A percentile compares a stretch with the other conserved stretches of the same genome.
Conservation (phyloP, 2,888 invertebrate genomes). For the Hypsopygia costalis region DNA sequence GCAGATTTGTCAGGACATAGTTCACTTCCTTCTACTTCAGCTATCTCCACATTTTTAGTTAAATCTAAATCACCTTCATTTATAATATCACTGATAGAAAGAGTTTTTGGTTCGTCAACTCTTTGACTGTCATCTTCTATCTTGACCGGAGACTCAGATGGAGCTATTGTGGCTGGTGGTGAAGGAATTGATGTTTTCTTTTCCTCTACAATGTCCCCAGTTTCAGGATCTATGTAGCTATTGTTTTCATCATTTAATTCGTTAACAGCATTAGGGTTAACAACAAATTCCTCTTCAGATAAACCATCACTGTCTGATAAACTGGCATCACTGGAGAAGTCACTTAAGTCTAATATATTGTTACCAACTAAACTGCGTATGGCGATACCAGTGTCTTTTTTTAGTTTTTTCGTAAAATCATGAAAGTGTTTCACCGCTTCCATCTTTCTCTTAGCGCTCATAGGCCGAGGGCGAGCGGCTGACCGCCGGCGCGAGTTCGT, state of each 20-base stretch:
- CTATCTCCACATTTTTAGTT: slow-evolving; percentile 71
- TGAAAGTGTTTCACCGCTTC: slow-evolving; percentile 76
- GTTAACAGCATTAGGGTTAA: slow-evolving; percentile 67
- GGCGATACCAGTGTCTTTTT: slow-evolving; percentile 73
- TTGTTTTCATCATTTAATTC: slow-evolving; percentile 71
- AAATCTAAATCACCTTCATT: slow-evolving; percentile 69
- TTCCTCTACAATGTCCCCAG: slow-evolving; percentile 66
- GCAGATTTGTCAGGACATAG: slow-evolving; percentile 63
- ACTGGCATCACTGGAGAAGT: slow-evolving; percentile 68
- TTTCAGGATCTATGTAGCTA: slow-evolving; percentile 75
- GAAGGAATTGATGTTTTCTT: slow-evolving; percentile 29
- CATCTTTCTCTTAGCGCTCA: slow-evolving; percentile 74
- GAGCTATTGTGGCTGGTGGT: slow-evolving; percentile 4
- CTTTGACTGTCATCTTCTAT: not conserved
- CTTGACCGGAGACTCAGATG: not conserved
- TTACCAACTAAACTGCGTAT: slow-evolving; percentile 73
- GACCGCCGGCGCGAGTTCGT: slow-evolving; percentile 61
- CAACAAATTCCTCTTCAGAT: slow-evolving; percentile 72
- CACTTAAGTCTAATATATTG: slow-evolving; percentile 71
- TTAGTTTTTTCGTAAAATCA: slow-evolving; percentile 74
- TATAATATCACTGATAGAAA: slow-evolving; percentile 74
- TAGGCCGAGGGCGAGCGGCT: slow-evolving; percentile 54
- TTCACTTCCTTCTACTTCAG: slow-evolving; percentile 68
- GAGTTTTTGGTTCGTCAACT: slow-evolving; percentile 54
- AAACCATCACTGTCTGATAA: slow-evolving; percentile 72